phyloP scores from a whole-genome alignment of 2,113 vertebrate species.

The Myiagra hebetior region DNA sequence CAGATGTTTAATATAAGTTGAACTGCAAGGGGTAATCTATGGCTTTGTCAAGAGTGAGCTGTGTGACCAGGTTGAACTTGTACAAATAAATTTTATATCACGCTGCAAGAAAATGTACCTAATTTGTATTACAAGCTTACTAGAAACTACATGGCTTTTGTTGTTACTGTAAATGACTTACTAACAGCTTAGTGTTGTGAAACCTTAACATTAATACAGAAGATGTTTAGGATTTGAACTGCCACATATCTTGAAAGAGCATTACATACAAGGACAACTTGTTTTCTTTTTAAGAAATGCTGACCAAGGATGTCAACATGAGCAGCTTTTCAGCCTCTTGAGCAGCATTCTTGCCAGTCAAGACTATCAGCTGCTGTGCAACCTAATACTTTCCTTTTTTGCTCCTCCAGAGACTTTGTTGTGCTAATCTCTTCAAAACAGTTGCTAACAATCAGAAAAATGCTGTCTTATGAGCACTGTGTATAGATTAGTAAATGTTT shows the following conservation, averaged over 20 bases:
- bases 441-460: background rate
- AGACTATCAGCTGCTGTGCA: background rate
- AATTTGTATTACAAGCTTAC: background rate
- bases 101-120: background rate
- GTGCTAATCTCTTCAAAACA: background rate
- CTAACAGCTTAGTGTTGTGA: background rate
- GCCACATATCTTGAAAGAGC: background rate
- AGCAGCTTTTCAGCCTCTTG: background rate
- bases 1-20: background rate
- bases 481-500: background rate
- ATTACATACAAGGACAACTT: background rate
- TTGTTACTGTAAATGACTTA: background rate
- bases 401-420: background rate
- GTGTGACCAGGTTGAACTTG: background rate
- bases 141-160: background rate
- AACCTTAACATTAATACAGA: background rate
- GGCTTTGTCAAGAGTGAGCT: background rate
- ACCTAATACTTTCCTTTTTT: background rate
- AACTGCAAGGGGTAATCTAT: background rate
- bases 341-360: background rate
- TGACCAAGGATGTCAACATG: background rate
- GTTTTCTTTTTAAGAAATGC: background rate
- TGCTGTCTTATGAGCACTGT: background rate
- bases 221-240: background rate
- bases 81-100: background rate